phyloP scores from a whole-genome alignment of 2,888 invertebrate species.

The Apantesis nais region DNA sequence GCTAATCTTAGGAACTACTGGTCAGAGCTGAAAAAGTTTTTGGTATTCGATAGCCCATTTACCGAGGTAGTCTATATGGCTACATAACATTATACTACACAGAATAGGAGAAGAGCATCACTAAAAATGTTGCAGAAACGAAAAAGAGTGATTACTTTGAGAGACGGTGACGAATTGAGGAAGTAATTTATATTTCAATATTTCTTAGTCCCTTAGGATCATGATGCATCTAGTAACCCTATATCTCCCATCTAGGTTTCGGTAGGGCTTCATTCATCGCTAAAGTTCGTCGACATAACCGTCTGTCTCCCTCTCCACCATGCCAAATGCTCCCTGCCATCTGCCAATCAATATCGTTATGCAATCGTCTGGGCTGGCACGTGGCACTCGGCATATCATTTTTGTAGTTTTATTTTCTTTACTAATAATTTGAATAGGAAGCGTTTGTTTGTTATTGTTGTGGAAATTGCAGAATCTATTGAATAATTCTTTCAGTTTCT shows the following conservation, averaged over 20 bases:
- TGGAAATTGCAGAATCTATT: neutral
- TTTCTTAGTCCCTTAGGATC: neutral
- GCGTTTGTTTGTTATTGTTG: neutral
- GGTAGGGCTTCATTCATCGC: conserved; percentile 41
- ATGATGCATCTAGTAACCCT: conserved; percentile 36
- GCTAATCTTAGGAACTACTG: too few relatives aligned
- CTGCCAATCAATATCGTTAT: conserved; percentile 46
- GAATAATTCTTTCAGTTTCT: neutral
- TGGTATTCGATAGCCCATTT: too few relatives aligned
- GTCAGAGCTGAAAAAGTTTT: too few relatives aligned
- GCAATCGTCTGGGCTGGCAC: conserved; percentile 32
- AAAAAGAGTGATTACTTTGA: too few relatives aligned
- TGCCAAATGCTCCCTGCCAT: conserved; percentile 21
- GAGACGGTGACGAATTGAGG: neutral
- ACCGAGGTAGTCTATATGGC: too few relatives aligned
- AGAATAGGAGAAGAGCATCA: too few relatives aligned
- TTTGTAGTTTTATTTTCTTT: neutral
- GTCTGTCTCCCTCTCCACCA: conserved; percentile 19
- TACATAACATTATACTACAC: too few relatives aligned
- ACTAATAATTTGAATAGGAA: neutral
- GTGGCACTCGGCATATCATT: neutral
- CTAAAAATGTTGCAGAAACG: too few relatives aligned
- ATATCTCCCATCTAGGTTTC: conserved; percentile 16
- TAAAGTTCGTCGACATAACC: conserved; percentile 43
- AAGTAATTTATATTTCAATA: neutral